Conservation (phyloP, 2,888 invertebrate genomes). For the Willowsia nigromaculata region DNA sequence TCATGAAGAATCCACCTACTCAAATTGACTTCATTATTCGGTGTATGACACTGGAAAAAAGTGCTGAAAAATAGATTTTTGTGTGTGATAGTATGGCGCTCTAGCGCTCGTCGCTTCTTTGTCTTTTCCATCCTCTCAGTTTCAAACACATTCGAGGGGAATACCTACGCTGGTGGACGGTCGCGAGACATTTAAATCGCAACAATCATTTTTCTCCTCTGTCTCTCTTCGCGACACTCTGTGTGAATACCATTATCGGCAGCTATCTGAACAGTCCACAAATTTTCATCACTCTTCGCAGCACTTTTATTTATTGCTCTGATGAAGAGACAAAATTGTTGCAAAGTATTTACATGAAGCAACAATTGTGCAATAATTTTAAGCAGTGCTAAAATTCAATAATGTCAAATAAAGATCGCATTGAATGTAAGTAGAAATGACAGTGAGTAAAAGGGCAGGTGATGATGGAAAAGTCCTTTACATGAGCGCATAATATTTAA, state of each 20-base stretch:
- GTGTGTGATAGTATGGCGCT: not conserved
- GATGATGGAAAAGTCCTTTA: constrained; percentile 8
- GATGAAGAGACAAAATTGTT: not conserved
- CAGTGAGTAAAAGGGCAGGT: constrained; percentile 26
- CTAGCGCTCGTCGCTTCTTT: not conserved
- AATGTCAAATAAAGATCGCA: constrained; percentile 15
- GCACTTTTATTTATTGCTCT: not conserved
- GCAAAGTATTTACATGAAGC: constrained; percentile 42
- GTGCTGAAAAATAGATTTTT: constrained; percentile 32
- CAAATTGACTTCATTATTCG: constrained; percentile 36
- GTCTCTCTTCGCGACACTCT: not conserved
- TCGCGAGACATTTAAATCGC: not conserved
- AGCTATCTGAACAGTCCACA: not conserved
- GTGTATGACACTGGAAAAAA: constrained; percentile 51
- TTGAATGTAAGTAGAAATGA: not conserved
- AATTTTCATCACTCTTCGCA: constrained; percentile 15
- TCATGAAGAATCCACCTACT: constrained; percentile 29
- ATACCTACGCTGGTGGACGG: too few species aligned
- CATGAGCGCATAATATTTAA: not conserved
- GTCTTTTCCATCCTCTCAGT: not conserved
- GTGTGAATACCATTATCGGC: not conserved
- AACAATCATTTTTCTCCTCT: constrained; percentile 3
- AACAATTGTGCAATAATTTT: constrained; percentile 39
- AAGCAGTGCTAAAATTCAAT: constrained; percentile 27
- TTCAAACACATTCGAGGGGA: too few species aligned